Base-by-base conservation (phyloP, 2,888 invertebrate species). In the Idaea dimidiata region DNA sequence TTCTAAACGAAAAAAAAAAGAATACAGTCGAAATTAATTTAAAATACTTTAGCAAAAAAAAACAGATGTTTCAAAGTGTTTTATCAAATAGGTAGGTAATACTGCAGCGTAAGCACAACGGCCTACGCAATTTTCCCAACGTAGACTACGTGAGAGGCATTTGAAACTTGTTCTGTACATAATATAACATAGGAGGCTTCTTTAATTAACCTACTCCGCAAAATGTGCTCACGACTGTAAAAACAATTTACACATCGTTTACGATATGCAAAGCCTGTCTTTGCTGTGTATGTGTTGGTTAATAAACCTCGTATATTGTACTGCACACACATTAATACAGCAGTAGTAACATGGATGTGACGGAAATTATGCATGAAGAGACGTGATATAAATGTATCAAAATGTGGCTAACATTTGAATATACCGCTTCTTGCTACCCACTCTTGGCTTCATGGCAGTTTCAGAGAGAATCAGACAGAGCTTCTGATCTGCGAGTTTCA, bases 231-330 rank as follows among this genome's bases (percentile, higher is more conserved):
- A 56, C 18, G 56, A 56, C 56, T 56, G 17, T 56, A 56, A 56
- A 56, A 56, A 56, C 56, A 56, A 56, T 56, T 56, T 56, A 56
- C 56, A 18, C 56, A 17, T 56, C 56, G 56, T 56, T 56, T 56
- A 56, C 56, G 18, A 56, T 56, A 56, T 56, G 56, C 18, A 56
- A 56, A 56, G 56, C 17, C 18, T 56, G 56, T 56, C 18, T 17
- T 18, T 17, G 54, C 17, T 17, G 18, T 56, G 18, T 8, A 43
- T 43, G 43, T 43, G 43, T 43, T 43, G 43, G 43, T 43, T 43
- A 43, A 43, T 43, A 43, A 43, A 43, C 7, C 56, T 56, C 7
- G 56, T 17, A 56, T 56, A 56, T 17, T 56, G 18, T 56, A 17
- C 17, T 18, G 56, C 18, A 56, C 18, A 56, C 7, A 56, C 14